Evolutionary conservation across 2,888 invertebrate species (phyloP), one percentile per base, ranked within the genome.

Genomic region (Dicycla oo): DNA sequence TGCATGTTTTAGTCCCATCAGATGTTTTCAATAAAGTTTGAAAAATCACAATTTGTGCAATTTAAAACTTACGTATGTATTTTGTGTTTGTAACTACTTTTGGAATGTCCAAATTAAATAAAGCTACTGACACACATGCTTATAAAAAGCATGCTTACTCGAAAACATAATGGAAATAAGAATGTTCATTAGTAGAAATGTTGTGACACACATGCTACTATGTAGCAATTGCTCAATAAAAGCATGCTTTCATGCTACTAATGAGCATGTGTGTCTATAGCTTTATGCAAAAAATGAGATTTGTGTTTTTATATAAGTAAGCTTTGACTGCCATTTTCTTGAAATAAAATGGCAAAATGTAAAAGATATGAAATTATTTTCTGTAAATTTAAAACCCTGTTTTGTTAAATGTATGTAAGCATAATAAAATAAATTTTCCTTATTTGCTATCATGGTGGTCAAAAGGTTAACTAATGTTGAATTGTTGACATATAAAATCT

Each of bases 261-360:
- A n/a, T n/a, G n/a, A n/a, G n/a, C n/a, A n/a, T n/a, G n/a, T n/a
- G n/a, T n/a, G n/a, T n/a, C n/a, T n/a, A n/a, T n/a, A n/a, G n/a
- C n/a, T n/a, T n/a, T n/a, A 49, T 57, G 13, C 43, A 69, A 70
- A 49, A 49, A 61, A 43, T 61, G 5, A 64, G 7, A 71, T 43
- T 43, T 20, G 7, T 34, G 2, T 64, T 30, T 75, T 26, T 38
- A n/a, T n/a, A n/a, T n/a, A 34, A 40, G 13, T 49, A 18, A 43
- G 49, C 81, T 76, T 75, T 61, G 51, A 49, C 69, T 72, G 66
- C 45, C 80, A 72, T 79, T 77, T 76, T 73, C 15, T 62, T n/a
- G 7, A 43, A 34, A 79, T 34, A 67, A 76, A 83, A 81, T 83
- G 82, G 57, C 60, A n/a, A n/a, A n/a, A 56, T 58, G 47, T 60